A percentile compares a stretch with the other conserved stretches of the same genome.
phyloP scores from a whole-genome alignment of 2,113 vertebrate species.

The Perccottus glenii region DNA sequence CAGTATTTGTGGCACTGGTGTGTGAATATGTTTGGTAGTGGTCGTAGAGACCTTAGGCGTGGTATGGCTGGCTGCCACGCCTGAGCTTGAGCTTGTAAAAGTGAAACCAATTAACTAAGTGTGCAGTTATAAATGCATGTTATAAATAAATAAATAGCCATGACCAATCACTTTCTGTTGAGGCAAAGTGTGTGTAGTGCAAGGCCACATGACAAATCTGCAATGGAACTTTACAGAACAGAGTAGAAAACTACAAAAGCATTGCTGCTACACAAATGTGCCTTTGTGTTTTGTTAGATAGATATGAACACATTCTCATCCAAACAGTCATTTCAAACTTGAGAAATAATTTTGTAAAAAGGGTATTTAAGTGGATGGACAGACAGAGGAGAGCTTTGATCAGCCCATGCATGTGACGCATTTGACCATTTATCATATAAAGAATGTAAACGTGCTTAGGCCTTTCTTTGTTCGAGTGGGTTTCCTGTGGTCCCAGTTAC shows the following conservation, averaged over 20 bases:
- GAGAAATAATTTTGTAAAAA: background rate
- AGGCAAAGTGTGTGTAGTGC: background rate
- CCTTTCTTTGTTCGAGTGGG: constrained; percentile 35
- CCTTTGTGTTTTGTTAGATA: no score
- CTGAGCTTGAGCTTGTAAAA: background rate
- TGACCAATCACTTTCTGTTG: background rate
- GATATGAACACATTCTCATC: background rate
- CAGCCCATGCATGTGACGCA: background rate
- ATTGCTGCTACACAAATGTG: no score
- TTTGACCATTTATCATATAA: background rate
- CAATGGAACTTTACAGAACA: background rate
- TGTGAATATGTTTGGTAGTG: no score
- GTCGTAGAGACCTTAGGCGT: no score
- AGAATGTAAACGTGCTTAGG: constrained; percentile 15
- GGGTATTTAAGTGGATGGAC: background rate
- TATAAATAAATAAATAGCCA: background rate
- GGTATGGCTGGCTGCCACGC: no score
- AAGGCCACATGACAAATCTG: background rate
- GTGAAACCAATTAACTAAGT: background rate
- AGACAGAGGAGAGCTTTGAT: background rate
- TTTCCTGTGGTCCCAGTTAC: constrained; percentile 39
- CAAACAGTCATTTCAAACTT: background rate
- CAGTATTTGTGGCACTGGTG: no score
- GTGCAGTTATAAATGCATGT: no score
- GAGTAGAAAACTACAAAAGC: no score